phyloP scores from a whole-genome alignment of 2,113 vertebrate species.

The Stigmatopora argus region DNA sequence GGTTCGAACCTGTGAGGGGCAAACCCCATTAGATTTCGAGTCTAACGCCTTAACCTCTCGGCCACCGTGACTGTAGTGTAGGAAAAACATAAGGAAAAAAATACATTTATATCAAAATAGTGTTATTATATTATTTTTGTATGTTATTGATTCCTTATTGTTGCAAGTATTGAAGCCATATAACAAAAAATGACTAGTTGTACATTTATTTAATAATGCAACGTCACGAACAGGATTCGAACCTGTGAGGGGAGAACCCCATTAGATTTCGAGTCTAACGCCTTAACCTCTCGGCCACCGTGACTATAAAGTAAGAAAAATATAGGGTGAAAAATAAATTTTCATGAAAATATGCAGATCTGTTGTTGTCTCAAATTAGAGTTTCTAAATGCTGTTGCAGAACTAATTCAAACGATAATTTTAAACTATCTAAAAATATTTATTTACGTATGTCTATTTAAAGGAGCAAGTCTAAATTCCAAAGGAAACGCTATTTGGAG shows the following conservation, averaged over 20 bases:
- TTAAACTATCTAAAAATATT: neutral
- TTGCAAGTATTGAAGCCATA: too few relatives aligned
- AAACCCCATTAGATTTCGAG: too few relatives aligned
- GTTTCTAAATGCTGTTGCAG: neutral
- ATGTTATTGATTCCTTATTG: too few relatives aligned
- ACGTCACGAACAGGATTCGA: neutral
- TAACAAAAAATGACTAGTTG: neutral
- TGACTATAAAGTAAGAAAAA: neutral
- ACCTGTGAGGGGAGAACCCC: neutral
- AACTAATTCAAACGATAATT: neutral
- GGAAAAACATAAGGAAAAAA: too few relatives aligned
- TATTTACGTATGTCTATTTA: slow-evolving; percentile 6
- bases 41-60: too few relatives aligned
- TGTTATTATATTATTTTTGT: too few relatives aligned
- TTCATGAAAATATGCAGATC: too few relatives aligned
- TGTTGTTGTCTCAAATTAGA: neutral
- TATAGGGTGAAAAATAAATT: too few relatives aligned
- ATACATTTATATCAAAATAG: too few relatives aligned
- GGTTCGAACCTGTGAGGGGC: too few relatives aligned
- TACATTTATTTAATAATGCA: too few relatives aligned
- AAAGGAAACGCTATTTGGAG: slow-evolving; percentile 16
- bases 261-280: neutral
- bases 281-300: neutral
- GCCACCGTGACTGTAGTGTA: too few relatives aligned
- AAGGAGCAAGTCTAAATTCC: slow-evolving; percentile 14